Evolutionary conservation across 2,888 invertebrate genomes (phyloP).

Genomic region (Monoplex corrugatus): DNA sequence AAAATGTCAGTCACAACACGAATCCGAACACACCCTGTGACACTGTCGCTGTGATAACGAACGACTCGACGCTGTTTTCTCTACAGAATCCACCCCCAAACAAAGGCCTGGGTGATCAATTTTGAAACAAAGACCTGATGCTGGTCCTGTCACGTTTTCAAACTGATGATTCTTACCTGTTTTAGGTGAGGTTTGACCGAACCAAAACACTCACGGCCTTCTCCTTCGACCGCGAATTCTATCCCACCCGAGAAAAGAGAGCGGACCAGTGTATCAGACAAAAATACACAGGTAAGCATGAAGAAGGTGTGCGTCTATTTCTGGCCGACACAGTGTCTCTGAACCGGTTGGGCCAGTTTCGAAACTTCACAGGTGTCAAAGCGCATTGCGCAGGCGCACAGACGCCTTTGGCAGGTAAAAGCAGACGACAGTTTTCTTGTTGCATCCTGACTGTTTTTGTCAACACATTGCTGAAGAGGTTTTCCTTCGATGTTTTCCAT

Average conservation of each 20-base stretch:
- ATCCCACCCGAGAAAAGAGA: too few relatives aligned
- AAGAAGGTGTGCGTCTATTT: slow-evolving; percentile 94
- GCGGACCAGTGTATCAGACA: neutral
- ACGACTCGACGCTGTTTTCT: too few relatives aligned
- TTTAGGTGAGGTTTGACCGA: too few relatives aligned
- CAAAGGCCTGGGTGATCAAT: too few relatives aligned
- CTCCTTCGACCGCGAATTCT: too few relatives aligned
- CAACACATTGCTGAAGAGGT: neutral
- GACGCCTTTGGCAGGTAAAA: neutral
- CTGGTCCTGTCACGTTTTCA: too few relatives aligned
- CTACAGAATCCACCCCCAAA: neutral
- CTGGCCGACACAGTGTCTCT: slow-evolving; percentile 99
- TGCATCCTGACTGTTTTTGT: neutral
- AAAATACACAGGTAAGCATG: slow-evolving; percentile 19
- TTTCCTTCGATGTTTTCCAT: too few relatives aligned
- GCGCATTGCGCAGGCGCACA: slow-evolving; percentile 28
- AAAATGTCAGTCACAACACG: neutral
- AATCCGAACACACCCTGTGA: neutral
- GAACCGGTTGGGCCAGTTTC: slow-evolving; percentile 84
- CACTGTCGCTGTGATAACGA: too few relatives aligned
- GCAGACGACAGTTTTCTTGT: slow-evolving; percentile 23
- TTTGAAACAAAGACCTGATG: too few relatives aligned
- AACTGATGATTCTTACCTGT: too few relatives aligned
- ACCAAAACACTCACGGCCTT: too few relatives aligned
- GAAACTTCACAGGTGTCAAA: slow-evolving; percentile 14